Base-by-base conservation (phyloP, 2,888 invertebrate species). In the Seladonia tumulorum region DNA sequence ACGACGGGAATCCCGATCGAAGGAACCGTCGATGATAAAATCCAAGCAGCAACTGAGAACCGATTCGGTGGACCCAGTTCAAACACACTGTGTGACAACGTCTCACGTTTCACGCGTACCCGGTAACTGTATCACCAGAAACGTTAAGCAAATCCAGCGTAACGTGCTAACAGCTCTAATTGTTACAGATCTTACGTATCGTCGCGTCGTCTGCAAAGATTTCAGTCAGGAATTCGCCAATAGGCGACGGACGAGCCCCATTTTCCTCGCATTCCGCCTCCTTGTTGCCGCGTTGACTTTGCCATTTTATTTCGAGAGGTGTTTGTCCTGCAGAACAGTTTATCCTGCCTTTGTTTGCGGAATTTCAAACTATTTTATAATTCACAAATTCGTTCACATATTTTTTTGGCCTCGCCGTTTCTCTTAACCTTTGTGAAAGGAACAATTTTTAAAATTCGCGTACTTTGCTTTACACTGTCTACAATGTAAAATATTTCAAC, bases 121-220 rank as follows among this genome's bases (percentile, higher is more conserved):
- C 86, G 84, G 92, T 94, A 95, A 95, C 95, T 94, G 94, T 95
- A 95, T 92, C 92, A 92, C 82, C 84, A 90, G 93, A 90, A 94
- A 94, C 94, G 95, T 94, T 95, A 95, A 93, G 91, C 88, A 94
- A 94, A 92, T 88, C 83, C 92, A 76, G 77, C 79, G 57, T 70
- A 39, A 42, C 63, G 90, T 87, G 94, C 90, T 94, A 95, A 94
- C 84, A 71, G 87, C 82, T 87, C 94, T 95, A 95, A 95, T 94
- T 93, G 93, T 93, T 94, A 94, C 93, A 90, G 90, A 92, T 93
- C 91, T 90, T 78, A 80, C 80, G 83, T 49, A 76, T 83, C 82
- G 83, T 81, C 76, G 63, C 74, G 81, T 79, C 77, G 84, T 68
- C 79, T 84, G 87, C 82, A 75, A 86, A 76, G 79, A 82, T 85